Conservation (phyloP, 2,888 invertebrate species). For the Thysanoteuthis rhombus region DNA sequence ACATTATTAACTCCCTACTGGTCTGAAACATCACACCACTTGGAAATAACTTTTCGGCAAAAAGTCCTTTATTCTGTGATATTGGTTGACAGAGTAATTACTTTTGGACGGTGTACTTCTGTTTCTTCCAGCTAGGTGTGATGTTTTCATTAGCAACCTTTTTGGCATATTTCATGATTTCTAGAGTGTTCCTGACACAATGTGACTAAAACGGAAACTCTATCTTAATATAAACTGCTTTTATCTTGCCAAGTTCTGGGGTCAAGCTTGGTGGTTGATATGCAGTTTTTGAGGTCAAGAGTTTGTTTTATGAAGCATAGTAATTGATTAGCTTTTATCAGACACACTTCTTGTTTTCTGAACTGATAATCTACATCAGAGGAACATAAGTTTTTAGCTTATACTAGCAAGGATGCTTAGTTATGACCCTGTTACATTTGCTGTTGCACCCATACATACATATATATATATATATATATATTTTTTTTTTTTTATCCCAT, state of each 20-base stretch:
- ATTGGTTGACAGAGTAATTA: not conserved
- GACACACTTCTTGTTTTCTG: no score
- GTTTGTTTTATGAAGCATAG: not conserved
- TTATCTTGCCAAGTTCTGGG: not conserved
- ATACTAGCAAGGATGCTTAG: no score
- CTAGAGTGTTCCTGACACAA: not conserved
- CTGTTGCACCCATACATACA: no score
- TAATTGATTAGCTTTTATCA: not conserved
- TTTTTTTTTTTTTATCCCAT: no score
- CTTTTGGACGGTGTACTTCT: not conserved
- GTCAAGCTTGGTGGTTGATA: not conserved
- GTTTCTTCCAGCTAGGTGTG: not conserved
- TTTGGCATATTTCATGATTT: not conserved
- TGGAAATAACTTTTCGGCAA: slow-evolving; percentile 12
- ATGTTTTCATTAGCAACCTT: slow-evolving; percentile 12
- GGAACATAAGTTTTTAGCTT: no score
- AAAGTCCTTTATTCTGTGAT: not conserved
- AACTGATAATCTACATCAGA: no score
- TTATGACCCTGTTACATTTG: no score
- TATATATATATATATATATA: no score
- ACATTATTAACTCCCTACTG: slow-evolving; percentile 12
- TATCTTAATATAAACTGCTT: not conserved
- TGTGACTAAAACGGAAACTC: not conserved
- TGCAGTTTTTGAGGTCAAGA: not conserved
- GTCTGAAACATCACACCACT: slow-evolving; percentile 12